phyloP scores from a whole-genome alignment of 2,113 vertebrate genomes.

The Pantherophis guttatus region DNA sequence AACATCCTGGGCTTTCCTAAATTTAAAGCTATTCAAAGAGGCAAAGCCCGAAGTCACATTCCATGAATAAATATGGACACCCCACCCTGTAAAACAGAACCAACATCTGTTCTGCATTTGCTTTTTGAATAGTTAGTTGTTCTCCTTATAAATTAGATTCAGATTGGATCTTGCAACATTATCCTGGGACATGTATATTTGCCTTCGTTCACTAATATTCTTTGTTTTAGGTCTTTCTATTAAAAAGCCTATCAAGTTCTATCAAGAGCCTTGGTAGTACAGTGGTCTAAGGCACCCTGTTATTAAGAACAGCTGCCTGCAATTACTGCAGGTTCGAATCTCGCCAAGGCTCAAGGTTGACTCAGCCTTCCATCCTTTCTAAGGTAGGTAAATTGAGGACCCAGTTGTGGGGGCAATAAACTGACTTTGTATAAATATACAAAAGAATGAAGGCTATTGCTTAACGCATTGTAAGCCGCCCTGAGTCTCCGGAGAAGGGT shows the following conservation, averaged over 20 bases:
- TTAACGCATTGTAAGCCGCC: too few relatives aligned
- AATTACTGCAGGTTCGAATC: too few relatives aligned
- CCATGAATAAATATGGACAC: background rate
- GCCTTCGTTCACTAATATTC: background rate
- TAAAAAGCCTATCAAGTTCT: background rate
- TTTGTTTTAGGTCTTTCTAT: background rate
- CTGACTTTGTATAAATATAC: too few relatives aligned
- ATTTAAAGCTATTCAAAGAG: background rate
- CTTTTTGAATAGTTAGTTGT: background rate
- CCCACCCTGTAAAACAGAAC: background rate
- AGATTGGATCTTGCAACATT: background rate
- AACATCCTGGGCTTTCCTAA: background rate
- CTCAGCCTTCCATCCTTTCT: too few relatives aligned
- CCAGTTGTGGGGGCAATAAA: too few relatives aligned
- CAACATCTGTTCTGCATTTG: background rate
- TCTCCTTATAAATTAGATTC: background rate
- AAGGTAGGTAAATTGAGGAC: too few relatives aligned
- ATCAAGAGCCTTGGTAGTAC: too few relatives aligned
- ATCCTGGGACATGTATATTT: background rate
- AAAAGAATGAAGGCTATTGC: too few relatives aligned
- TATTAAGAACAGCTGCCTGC: too few relatives aligned
- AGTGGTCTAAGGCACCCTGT: too few relatives aligned
- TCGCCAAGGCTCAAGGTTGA: too few relatives aligned
- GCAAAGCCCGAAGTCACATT: background rate
- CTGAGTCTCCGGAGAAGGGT: too few relatives aligned